A percentile compares a stretch with the other conserved stretches of the same genome.
phyloP scores from a whole-genome alignment of 2,113 vertebrate species.

The Porphyrio hochstetteri region DNA sequence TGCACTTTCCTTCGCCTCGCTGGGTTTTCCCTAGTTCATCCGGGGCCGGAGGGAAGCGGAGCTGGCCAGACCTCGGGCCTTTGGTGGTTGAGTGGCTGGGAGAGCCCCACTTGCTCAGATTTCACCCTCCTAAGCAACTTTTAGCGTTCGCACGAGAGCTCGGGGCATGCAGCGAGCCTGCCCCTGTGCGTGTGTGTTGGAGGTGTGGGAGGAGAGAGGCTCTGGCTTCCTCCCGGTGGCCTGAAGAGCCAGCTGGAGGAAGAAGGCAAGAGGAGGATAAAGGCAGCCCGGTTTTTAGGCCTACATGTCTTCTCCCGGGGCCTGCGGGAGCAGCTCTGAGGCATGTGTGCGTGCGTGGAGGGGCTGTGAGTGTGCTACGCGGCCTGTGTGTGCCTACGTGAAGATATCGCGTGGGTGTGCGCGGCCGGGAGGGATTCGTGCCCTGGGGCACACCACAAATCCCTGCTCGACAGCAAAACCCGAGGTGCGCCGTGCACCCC shows the following conservation, averaged over 20 bases:
- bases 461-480: not conserved
- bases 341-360: not conserved
- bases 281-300: not conserved
- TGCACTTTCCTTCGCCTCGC: not conserved
- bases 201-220: constrained; percentile 38
- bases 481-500: not conserved
- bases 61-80: not conserved
- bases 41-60: not conserved
- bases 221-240: constrained; percentile 27
- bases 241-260: constrained; percentile 34
- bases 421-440: not conserved
- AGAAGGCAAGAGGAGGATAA: not conserved
- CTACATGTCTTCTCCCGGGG: constrained; percentile 13
- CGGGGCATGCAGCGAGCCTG: not conserved
- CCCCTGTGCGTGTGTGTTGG: not conserved
- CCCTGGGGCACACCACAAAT: not conserved
- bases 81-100: not conserved
- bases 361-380: fast-evolving
- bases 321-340: constrained; percentile 8
- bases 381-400: not conserved
- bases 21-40: not conserved
- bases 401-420: not conserved
- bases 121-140: constrained; percentile 56
- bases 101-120: not conserved
- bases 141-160: not conserved